These are phyloP conservation scores for Lerista edwardsae DNA, from an alignment of 2,797 vertebrate species.

Conservation along the genomic window DNA sequence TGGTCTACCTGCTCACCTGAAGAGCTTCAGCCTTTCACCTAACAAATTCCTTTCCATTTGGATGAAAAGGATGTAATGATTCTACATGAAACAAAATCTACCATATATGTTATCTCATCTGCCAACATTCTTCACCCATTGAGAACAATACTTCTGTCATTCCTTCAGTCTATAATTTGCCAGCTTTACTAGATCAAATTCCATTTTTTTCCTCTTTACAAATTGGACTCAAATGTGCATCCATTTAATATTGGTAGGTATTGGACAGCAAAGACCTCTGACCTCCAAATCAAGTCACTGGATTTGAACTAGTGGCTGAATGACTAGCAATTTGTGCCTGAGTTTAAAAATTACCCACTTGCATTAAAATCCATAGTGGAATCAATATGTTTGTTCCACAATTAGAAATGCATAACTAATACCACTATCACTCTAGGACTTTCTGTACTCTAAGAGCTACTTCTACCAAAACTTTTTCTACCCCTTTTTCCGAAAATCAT, in stretches of 20 bases:
- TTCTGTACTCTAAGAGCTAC: background rate
- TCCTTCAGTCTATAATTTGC: slow-evolving; percentile 1
- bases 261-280: background rate
- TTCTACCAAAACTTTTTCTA: background rate
- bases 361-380: background rate
- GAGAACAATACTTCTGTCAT: slow-evolving; percentile 1
- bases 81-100: background rate
- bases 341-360: background rate
- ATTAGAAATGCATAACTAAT: background rate
- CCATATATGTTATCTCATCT: background rate
- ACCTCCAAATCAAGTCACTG: too few relatives aligned
- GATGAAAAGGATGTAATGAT: background rate
- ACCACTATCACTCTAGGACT: background rate
- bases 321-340: background rate
- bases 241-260: background rate
- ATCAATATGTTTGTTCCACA: background rate
- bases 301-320: background rate
- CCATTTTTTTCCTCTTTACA: background rate
- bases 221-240: background rate
- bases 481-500: slow-evolving; percentile 20
- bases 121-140: slow-evolving; percentile 19
- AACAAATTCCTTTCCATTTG: background rate
- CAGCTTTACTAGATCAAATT: background rate
- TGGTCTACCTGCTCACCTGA: background rate
- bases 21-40: background rate